Conservation (phyloP, 2,888 invertebrate species). For the Tribolium freemani region DNA sequence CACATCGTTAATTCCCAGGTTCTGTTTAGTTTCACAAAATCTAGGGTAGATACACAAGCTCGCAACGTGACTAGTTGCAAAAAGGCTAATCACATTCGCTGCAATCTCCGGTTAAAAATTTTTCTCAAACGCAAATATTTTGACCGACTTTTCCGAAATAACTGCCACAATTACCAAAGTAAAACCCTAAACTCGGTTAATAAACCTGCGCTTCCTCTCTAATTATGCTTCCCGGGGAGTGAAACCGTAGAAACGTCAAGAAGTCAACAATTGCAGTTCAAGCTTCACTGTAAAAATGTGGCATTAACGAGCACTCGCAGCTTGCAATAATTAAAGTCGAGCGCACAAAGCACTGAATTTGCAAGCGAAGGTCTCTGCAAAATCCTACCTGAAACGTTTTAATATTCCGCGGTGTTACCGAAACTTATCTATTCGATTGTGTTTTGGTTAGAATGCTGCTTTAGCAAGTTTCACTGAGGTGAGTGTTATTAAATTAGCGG, state of each 20-base stretch:
- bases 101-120: background rate
- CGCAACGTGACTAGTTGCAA: too few species aligned
- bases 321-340: constrained; percentile 5
- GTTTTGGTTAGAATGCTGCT: constrained; percentile 28
- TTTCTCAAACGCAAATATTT: too few species aligned
- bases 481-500: constrained; percentile 49
- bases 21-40: too few species aligned
- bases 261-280: background rate
- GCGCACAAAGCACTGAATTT: background rate
- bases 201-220: too few species aligned
- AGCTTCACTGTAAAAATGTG: background rate
- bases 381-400: constrained; percentile 19
- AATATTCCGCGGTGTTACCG: constrained; percentile 17
- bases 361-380: background rate
- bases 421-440: constrained; percentile 18
- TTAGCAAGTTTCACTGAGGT: constrained; percentile 40
- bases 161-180: too few species aligned
- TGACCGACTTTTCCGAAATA: too few species aligned
- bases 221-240: too few species aligned
- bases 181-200: too few species aligned
- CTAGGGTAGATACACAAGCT: too few species aligned
- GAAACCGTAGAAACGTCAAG: too few species aligned
- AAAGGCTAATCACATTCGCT: background rate
- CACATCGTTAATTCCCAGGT: too few species aligned
- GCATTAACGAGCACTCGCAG: constrained; percentile 2